Evolutionary conservation across 2,797 vertebrate genomes (phyloP), one percentile per base, ranked within the genome.

Genomic region (Vespertilio murinus): DNA sequence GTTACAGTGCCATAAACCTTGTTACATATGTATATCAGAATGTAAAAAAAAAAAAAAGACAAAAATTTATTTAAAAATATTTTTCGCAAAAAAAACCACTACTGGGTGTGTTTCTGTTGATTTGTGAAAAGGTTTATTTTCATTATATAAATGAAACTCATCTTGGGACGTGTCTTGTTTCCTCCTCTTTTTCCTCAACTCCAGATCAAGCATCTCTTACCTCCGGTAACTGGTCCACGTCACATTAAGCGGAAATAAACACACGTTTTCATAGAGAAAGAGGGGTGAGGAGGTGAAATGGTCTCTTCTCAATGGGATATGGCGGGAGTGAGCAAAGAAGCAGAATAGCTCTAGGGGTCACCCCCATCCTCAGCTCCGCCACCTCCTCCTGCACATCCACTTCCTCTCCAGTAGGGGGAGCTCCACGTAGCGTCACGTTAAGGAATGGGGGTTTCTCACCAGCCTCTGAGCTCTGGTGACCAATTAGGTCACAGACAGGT

Each of bases 1-100:
- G 97, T 98, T 98, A 98, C 98, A 98, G 98, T 98, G 98, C 98
- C 99, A 98, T 98, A 98, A 98, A 98, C 97, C 98, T 98, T 98
- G 98, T 98, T 98, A 98, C 98, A 97, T 98, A 98, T 98, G 97
- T 99, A 98, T 99, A 98, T 98, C 97, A 98, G 98, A 98, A 98
- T 98, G 98, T 98, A 98, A 97, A 98, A 98, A 98, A 97, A 97
- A n/a, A 90, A 97, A 96, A 17, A 93, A 94, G 91, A 98, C 92
- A 69, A 98, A 98, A 98, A 97, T 98, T 98, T 98, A 98, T 98
- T 98, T 98, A 98, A 98, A 98, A 98, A 94, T 98, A 98, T 98
- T 98, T 98, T 98, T 98, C 97, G 92, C 98, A 98, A 98, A 98
- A 98, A 91, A 93, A 88, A 74, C 5, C 9, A 49, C 47, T 16